These are phyloP conservation scores for Drosophila conformis DNA, from an alignment of 2,888 invertebrate species.

Conservation along the genomic window DNA sequence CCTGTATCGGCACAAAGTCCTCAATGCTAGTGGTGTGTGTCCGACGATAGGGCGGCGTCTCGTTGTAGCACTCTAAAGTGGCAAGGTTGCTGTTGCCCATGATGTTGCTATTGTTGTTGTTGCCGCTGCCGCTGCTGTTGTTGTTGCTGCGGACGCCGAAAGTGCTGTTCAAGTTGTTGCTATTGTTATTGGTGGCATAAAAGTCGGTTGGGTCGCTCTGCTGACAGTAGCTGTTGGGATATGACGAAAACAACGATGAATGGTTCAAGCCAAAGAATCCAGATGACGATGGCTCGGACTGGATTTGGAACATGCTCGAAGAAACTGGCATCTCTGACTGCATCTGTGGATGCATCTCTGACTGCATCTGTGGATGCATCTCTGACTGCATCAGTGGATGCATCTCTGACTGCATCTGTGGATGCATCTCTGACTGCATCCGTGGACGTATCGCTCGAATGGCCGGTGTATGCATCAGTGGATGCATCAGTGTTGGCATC, in stretches of 20 bases:
- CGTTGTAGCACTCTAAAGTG: neutral
- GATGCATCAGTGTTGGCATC: neutral
- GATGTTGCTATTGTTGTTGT: neutral
- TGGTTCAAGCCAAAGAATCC: neutral
- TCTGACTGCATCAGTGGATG: too few species aligned
- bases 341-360: neutral
- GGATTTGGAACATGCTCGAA: conserved; percentile 10
- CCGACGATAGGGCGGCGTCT: conserved; percentile 2
- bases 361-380: neutral
- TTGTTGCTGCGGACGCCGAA: neutral
- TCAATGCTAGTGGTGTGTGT: conserved; percentile 43
- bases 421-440: neutral
- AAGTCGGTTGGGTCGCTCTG: neutral
- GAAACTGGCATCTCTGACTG: conserved; percentile 9
- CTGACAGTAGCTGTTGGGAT: neutral
- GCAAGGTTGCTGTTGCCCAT: neutral
- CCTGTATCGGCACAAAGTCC: conserved; percentile 69
- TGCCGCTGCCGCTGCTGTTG: conserved; percentile 1
- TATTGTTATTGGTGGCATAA: conserved; percentile 2
- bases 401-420: neutral
- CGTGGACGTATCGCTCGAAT: neutral
- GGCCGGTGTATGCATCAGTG: neutral
- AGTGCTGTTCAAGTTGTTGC: neutral
- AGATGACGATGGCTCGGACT: conserved; percentile 1
- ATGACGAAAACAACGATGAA: neutral